These are phyloP conservation scores for Philereme vetulata DNA, from an alignment of 2,888 invertebrate genomes.

Conservation along the genomic window DNA sequence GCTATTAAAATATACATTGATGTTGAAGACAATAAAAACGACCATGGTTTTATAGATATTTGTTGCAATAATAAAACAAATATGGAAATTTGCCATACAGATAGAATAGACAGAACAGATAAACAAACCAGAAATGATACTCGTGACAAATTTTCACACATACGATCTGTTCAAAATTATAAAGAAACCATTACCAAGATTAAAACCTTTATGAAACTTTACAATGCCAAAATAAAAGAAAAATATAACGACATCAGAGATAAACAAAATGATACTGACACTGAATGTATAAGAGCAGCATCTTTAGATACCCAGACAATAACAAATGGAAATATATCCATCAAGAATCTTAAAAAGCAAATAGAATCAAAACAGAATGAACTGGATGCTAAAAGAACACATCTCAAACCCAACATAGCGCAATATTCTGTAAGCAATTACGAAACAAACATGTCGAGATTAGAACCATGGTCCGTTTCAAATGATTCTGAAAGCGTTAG, in stretches of 20 bases:
- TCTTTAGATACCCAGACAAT: conserved; percentile 1
- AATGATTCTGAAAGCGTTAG: not conserved
- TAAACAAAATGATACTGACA: conserved; percentile 17
- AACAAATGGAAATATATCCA: not conserved
- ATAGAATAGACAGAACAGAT: conserved; percentile 6
- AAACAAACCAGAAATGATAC: conserved; percentile 4
- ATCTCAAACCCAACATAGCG: not conserved
- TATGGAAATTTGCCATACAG: conserved; percentile 36
- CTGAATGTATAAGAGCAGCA: conserved; percentile 20
- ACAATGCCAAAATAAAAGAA: conserved; percentile 42
- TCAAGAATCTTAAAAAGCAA: not conserved
- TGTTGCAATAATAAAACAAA: conserved; percentile 51
- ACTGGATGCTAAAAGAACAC: not conserved
- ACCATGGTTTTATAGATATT: conserved; percentile 49
- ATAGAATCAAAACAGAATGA: not conserved
- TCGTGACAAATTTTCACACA: not conserved
- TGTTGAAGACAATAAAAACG: conserved; percentile 44
- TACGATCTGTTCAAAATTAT: conserved; percentile 32
- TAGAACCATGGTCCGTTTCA: not conserved
- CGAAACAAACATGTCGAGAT: not conserved
- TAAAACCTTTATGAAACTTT: conserved; percentile 51
- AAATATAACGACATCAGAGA: conserved; percentile 5
- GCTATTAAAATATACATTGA: conserved; percentile 66
- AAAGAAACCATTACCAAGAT: conserved; percentile 54
- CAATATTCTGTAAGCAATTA: not conserved